Evolutionary conservation across 2,888 invertebrate genomes (phyloP).

Genomic region (Unio pictorum): DNA sequence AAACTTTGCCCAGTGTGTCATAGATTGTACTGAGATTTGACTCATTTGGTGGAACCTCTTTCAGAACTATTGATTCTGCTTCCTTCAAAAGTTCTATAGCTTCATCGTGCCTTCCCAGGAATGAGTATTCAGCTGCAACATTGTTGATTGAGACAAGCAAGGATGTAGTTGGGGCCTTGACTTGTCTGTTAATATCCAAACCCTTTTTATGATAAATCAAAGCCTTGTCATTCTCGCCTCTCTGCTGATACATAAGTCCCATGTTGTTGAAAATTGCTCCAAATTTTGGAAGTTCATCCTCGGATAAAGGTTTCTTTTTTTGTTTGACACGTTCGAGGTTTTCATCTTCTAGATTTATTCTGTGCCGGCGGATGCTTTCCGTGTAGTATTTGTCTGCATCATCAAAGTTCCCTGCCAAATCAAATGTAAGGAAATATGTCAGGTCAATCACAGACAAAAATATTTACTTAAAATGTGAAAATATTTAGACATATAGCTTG

Average conservation of each 20-base stretch:
- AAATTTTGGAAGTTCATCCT: constrained; percentile 23
- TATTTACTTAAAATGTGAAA: too few relatives aligned
- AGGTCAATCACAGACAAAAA: too few relatives aligned
- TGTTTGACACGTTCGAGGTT: constrained; percentile 9
- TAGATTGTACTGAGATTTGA: constrained; percentile 11
- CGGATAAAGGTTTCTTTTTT: too few relatives aligned
- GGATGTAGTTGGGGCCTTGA: constrained; percentile 30
- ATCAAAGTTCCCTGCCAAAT: constrained; percentile 34
- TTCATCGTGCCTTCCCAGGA: constrained; percentile 14
- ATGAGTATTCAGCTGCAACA: constrained; percentile 23
- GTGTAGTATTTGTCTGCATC: constrained; percentile 39
- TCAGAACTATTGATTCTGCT: constrained; percentile 14
- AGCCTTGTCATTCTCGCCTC: constrained; percentile 35
- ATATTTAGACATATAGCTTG: too few relatives aligned
- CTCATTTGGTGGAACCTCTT: constrained; percentile 10
- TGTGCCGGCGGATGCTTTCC: constrained; percentile 20
- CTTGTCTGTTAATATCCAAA: constrained; percentile 28
- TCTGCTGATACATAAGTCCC: constrained; percentile 43
- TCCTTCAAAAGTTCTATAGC: constrained; percentile 27
- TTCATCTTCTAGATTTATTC: constrained; percentile 15
- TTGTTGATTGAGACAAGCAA: constrained; percentile 39
- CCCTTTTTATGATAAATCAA: constrained; percentile 35
- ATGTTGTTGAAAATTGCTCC: constrained; percentile 44
- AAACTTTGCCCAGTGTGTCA: constrained; percentile 26
- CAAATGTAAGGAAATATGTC: background rate